Conservation (phyloP, 2,888 invertebrate genomes). For the Dermolepida albohirtum region DNA sequence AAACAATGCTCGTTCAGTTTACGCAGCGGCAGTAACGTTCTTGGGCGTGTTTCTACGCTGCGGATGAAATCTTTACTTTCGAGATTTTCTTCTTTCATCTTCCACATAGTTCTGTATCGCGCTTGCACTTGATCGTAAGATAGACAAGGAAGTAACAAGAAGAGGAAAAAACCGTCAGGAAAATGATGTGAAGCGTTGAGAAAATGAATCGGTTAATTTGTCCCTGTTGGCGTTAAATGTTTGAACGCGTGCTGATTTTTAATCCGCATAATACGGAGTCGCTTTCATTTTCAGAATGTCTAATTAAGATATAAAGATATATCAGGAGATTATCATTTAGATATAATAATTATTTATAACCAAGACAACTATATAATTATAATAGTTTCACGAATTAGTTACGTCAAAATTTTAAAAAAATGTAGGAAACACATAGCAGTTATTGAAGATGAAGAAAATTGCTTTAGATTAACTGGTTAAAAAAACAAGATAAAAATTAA, state of each 20-base stretch:
- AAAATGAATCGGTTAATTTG: slow-evolving; percentile 37
- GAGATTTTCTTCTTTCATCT: slow-evolving; percentile 29
- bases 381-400: no score
- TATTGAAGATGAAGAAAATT: no score
- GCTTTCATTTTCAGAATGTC: no score
- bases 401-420: no score
- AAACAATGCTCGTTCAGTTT: slow-evolving; percentile 59
- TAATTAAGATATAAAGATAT: no score
- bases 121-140: background rate
- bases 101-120: background rate
- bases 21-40: slow-evolving; percentile 38
- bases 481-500: no score
- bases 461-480: no score
- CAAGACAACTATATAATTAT: no score
- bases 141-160: no score
- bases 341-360: no score
- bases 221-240: slow-evolving; percentile 37
- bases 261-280: slow-evolving; percentile 2
- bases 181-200: slow-evolving; percentile 29
- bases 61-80: slow-evolving; percentile 16
- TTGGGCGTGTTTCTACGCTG: background rate
- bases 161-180: slow-evolving; percentile 17
- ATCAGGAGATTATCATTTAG: no score
- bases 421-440: no score
- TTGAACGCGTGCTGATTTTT: slow-evolving; percentile 33